A percentile compares a stretch with the other conserved stretches of the same genome.
Conservation (phyloP, 2,113 vertebrate species). For the Chauna torquata region DNA sequence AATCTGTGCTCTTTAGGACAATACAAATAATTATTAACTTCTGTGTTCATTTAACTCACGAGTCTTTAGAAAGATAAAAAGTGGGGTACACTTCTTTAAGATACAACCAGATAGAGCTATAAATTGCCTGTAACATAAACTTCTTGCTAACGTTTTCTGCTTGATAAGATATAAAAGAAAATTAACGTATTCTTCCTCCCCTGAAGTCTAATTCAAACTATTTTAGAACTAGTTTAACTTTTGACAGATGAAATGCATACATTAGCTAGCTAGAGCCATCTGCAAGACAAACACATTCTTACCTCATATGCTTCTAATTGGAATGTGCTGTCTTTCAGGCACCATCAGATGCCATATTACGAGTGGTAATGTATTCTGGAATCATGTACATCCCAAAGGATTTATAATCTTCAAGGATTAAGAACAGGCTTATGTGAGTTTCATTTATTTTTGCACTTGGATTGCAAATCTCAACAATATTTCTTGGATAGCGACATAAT, state of each 20-base stretch:
- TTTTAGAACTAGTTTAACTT: conserved; percentile 33
- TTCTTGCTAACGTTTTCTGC: not conserved
- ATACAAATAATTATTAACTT: not conserved
- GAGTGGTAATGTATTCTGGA: not conserved
- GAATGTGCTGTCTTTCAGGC: not conserved
- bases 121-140: not conserved
- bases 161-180: conserved; percentile 18
- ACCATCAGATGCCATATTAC: not conserved
- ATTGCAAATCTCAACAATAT: not conserved
- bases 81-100: not conserved
- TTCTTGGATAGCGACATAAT: not conserved
- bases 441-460: not conserved
- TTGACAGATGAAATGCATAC: conserved; percentile 48
- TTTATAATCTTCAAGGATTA: not conserved
- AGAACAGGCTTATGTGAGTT: not conserved
- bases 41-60: not conserved
- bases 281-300: conserved; percentile 44
- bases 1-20: not conserved
- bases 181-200: not conserved
- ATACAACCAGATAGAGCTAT: not conserved
- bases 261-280: conserved; percentile 35
- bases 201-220: conserved; percentile 17
- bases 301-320: not conserved
- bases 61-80: not conserved
- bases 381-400: not conserved